phyloP scores from a whole-genome alignment of 1,140 invertebrate genomes.

The Frieseomelitta varia region DNA sequence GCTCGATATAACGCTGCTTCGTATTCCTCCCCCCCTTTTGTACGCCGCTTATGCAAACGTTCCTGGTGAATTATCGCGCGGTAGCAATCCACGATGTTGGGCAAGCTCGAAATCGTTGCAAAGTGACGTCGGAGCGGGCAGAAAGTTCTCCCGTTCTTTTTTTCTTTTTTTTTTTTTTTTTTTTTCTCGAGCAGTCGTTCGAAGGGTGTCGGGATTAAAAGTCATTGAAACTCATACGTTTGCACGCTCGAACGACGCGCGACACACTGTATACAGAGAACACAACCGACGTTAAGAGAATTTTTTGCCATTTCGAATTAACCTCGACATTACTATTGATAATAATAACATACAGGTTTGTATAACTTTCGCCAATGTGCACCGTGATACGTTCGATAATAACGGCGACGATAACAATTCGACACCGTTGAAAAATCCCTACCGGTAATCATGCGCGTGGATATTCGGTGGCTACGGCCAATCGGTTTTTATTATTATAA shows the following conservation, averaged over 20 bases:
- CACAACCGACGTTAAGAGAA: too few species aligned
- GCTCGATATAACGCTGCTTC: constrained; percentile 11
- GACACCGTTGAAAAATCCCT: too few species aligned
- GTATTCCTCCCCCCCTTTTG: neutral
- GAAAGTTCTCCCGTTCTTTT: neutral
- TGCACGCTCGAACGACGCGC: too few species aligned
- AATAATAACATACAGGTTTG: neutral
- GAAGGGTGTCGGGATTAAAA: neutral
- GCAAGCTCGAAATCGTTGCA: constrained; percentile 28
- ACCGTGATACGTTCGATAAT: too few species aligned
- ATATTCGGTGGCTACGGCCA: neutral
- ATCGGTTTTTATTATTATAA: constrained; percentile 6
- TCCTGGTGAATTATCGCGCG: neutral
- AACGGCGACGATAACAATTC: too few species aligned
- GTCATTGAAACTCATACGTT: too few species aligned
- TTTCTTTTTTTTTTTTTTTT: neutral
- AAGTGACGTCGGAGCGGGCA: neutral
- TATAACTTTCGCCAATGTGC: too few species aligned
- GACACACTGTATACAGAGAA: too few species aligned
- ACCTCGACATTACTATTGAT: neutral
- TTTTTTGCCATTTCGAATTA: neutral
- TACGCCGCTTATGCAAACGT: constrained; percentile 17
- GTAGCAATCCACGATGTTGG: constrained; percentile 1
- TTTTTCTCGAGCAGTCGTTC: neutral
- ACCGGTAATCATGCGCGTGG: neutral